Base-by-base conservation (phyloP, 2,797 vertebrate genomes). In the Macroramphosus scolopax region DNA sequence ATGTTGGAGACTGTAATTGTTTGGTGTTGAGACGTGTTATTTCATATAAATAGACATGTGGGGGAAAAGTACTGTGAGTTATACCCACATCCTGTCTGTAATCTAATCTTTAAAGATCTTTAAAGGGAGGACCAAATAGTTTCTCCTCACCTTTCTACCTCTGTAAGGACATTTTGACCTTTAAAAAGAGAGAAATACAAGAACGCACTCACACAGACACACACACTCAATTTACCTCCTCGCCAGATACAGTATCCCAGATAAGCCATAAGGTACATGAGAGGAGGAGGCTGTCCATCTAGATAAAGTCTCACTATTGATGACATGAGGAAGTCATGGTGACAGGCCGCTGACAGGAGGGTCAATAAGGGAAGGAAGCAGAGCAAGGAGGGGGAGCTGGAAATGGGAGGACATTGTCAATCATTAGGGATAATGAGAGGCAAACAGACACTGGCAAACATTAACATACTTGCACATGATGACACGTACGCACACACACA, bases 241-340 rank as follows among this genome's bases (percentile, higher is more conserved):
- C 57, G 50, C 25, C 57, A 55, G 66, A 76, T 80, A 77, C 74
- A 71, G 75, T 72, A 66, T 73, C 52, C 38, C 46, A 67, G 81
- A 80, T 77, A 73, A 77, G 72, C 34, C 51, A 55, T 66, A 31
- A 74, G 73, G 61, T 73, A 63, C 71, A 80, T 51, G 41, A 53
- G 63, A 5, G 20, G 43, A 43, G 53, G 29, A 29, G 66, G 63
- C 62, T 69, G 75, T 71, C 75, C 57, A 71, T 77, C 71, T 12
- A 80, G 85, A 87, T 87, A 85, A 84, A 77, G 71, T 71, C 66
- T 51, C 53, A 20, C 78, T 80, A 80, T 72, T 84, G 83, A 81
- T 75, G 82, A 79, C 72, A 71, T 35, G 49, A 80, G 73, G 83
- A 86, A 81, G 75, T 64, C 33, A 12, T 5, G 1, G 52, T 79